A percentile compares a stretch with the other conserved stretches of the same genome.
These are phyloP conservation scores for Diploptera punctata DNA, from an alignment of 2,888 invertebrate genomes.

Conservation along the genomic window DNA sequence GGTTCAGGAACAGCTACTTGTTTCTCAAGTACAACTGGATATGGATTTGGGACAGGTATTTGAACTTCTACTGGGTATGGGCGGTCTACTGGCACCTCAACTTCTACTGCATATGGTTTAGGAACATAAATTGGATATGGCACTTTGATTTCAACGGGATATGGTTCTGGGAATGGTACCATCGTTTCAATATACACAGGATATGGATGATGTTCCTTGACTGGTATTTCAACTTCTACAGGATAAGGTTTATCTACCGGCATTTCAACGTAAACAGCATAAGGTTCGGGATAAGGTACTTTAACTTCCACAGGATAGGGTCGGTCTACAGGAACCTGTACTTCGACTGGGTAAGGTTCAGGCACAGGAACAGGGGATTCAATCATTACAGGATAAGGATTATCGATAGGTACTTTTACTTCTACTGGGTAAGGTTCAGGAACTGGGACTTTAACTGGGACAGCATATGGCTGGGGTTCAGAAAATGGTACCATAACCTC, in stretches of 20 bases:
- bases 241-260: conserved; percentile 46
- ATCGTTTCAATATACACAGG: conserved; percentile 56
- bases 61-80: conserved; percentile 64
- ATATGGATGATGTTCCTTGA: conserved; percentile 58
- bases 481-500: conserved; percentile 31
- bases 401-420: conserved; percentile 19
- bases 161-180: conserved; percentile 68
- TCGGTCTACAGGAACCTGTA: conserved; percentile 61
- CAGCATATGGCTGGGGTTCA: conserved; percentile 7
- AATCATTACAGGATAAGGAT: conserved; percentile 52
- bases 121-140: conserved; percentile 55
- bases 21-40: conserved; percentile 54
- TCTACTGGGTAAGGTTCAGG: conserved; percentile 62
- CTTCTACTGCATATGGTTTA: conserved; percentile 51
- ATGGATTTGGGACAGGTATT: conserved; percentile 73
- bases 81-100: conserved; percentile 34
- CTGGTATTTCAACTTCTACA: conserved; percentile 51
- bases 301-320: conserved; percentile 50
- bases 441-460: conserved; percentile 61
- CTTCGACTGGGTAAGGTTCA: conserved; percentile 71
- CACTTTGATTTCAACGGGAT: conserved; percentile 52
- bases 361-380: conserved; percentile 56
- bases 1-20: conserved; percentile 62
- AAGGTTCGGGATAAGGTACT: conserved; percentile 63
- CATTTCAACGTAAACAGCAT: conserved; percentile 74